Evolutionary conservation across 2,888 invertebrate species (phyloP).

Genomic region (Morpho achilles): DNA sequence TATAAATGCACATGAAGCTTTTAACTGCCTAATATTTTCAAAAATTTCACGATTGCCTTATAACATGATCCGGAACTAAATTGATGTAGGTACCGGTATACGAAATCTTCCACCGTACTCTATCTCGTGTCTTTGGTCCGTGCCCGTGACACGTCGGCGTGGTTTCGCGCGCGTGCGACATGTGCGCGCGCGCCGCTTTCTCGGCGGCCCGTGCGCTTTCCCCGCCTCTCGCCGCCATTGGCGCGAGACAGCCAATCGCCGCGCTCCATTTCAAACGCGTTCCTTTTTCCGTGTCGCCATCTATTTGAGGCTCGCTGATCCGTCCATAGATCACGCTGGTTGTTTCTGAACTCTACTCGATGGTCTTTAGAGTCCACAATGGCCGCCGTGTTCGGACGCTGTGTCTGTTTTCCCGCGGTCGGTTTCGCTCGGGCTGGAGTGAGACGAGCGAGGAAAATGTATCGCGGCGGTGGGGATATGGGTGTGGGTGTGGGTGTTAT

Average conservation of each 20-base stretch:
- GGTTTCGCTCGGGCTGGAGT: conserved; percentile 67
- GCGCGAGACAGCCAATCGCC: conserved; percentile 68
- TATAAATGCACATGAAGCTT: too few relatives aligned
- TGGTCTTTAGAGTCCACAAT: conserved; percentile 22
- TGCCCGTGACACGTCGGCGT: conserved; percentile 29
- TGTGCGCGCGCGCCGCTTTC: conserved; percentile 44
- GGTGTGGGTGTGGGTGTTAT: conserved; percentile 33
- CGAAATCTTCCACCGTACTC: too few relatives aligned
- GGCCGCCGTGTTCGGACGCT: conserved; percentile 15
- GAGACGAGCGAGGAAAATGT: conserved; percentile 62
- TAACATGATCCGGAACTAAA: too few relatives aligned
- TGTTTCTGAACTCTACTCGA: conserved; percentile 32
- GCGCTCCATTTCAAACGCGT: conserved; percentile 73
- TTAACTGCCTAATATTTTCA: too few relatives aligned
- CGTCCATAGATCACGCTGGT: conserved; percentile 36
- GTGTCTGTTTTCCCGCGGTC: conserved; percentile 73
- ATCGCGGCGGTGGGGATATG: conserved; percentile 30
- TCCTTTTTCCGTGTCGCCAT: conserved; percentile 74
- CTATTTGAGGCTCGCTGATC: conserved; percentile 74
- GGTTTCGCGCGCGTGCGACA: conserved; percentile 26
- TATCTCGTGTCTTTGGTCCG: not conserved
- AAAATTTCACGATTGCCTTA: too few relatives aligned
- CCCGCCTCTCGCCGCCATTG: conserved; percentile 65
- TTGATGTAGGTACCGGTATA: too few relatives aligned
- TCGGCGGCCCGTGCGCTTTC: conserved; percentile 39